Evolutionary conservation across 2,888 invertebrate species (phyloP).

Genomic region (Apamea anceps): DNA sequence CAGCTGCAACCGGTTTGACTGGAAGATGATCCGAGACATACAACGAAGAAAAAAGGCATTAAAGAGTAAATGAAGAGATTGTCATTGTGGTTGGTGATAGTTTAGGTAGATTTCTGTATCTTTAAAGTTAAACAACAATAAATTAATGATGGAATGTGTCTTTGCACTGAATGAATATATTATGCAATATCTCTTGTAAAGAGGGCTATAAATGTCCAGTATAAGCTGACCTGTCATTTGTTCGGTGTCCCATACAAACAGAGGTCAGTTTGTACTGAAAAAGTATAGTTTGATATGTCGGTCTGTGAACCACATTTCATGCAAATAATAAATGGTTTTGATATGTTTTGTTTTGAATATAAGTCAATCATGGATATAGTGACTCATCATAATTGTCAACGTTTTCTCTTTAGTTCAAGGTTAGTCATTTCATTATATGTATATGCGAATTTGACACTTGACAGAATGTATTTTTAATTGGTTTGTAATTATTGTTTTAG

Average conservation of each 20-base stretch:
- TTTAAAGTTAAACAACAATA: neutral
- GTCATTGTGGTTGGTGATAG: neutral
- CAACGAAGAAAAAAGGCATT: neutral
- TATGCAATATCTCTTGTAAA: neutral
- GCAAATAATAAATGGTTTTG: neutral
- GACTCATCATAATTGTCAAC: constrained; percentile 8
- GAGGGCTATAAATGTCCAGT: neutral
- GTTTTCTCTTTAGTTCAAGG: constrained; percentile 28
- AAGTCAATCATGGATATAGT: neutral
- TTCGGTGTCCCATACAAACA: neutral
- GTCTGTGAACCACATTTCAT: neutral
- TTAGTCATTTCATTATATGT: neutral
- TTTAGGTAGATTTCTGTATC: neutral
- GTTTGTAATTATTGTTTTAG: neutral
- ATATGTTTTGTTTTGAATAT: neutral
- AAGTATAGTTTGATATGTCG: neutral
- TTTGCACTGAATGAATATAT: neutral
- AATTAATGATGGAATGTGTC: neutral
- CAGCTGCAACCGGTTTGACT: no score
- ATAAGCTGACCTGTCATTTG: neutral
- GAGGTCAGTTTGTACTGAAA: neutral
- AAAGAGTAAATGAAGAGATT: neutral
- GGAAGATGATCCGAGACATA: no score
- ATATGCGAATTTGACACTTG: neutral
- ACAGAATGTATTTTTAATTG: neutral